Percentiles rank a stretch among this genome's conserved stretches.
Conservation (phyloP, 2,113 vertebrate species). For the Stegostoma tigrinum region DNA sequence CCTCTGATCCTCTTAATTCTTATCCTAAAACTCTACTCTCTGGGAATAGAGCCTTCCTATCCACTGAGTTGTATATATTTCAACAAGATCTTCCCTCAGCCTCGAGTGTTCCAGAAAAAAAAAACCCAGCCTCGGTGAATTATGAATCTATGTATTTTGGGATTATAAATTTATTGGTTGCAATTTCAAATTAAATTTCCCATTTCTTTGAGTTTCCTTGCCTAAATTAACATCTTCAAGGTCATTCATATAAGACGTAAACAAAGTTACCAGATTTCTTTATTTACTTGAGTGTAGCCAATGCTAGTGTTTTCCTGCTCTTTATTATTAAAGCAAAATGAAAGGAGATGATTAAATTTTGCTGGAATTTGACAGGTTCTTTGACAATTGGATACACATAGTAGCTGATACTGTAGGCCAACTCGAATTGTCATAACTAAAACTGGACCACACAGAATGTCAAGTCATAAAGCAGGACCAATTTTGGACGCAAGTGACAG, state of each 20-base stretch:
- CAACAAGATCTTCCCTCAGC: no score
- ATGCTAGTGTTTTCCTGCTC: background rate
- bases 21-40: no score
- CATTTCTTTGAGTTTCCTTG: background rate
- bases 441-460: background rate
- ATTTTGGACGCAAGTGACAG: background rate
- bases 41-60: no score
- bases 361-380: background rate
- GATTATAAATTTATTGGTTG: background rate
- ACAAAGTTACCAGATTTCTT: background rate
- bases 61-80: no score
- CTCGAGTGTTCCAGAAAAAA: no score
- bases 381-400: background rate
- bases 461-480: background rate
- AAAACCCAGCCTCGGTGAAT: background rate
- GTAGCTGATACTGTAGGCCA: no score
- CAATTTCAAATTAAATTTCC: background rate
- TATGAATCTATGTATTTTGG: background rate
- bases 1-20: no score
- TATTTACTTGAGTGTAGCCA: slow-evolving; percentile 6
- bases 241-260: background rate
- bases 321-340: background rate
- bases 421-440: no score
- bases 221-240: background rate
- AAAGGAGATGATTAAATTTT: background rate